phyloP scores from a whole-genome alignment of 2,888 invertebrate species.

The Melinopterus prodromus region DNA sequence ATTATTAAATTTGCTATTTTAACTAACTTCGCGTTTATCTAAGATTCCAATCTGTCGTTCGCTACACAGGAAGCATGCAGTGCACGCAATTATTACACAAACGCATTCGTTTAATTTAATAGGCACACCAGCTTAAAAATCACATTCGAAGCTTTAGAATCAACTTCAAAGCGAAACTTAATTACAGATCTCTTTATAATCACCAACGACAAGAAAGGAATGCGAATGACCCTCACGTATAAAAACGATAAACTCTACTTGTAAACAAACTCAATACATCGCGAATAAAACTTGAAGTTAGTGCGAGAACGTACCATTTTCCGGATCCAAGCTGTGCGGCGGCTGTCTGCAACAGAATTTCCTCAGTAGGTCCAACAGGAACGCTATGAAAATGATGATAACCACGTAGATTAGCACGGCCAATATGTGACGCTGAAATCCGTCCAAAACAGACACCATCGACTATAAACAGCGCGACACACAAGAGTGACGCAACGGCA shows the following conservation, averaged over 20 bases:
- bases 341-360: constrained; percentile 20
- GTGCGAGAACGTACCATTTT: constrained; percentile 11
- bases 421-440: constrained; percentile 19
- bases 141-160: neutral
- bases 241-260: neutral
- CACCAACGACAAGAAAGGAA: neutral
- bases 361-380: constrained; percentile 15
- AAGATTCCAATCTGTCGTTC: neutral
- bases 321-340: neutral
- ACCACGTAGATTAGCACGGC: constrained; percentile 24
- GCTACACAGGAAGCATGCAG: neutral
- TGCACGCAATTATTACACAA: neutral
- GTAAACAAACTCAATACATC: neutral
- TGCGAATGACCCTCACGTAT: neutral
- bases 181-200: neutral
- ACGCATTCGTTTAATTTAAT: neutral
- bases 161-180: neutral
- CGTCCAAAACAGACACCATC: constrained; percentile 22
- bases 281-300: neutral
- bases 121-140: neutral
- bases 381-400: constrained; percentile 13
- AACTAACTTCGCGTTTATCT: neutral
- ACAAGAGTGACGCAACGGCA: neutral
- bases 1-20: neutral
- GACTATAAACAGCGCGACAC: neutral